Evolutionary conservation across 1,140 invertebrate genomes (phyloP).

Genomic region (Nymphalis io): DNA sequence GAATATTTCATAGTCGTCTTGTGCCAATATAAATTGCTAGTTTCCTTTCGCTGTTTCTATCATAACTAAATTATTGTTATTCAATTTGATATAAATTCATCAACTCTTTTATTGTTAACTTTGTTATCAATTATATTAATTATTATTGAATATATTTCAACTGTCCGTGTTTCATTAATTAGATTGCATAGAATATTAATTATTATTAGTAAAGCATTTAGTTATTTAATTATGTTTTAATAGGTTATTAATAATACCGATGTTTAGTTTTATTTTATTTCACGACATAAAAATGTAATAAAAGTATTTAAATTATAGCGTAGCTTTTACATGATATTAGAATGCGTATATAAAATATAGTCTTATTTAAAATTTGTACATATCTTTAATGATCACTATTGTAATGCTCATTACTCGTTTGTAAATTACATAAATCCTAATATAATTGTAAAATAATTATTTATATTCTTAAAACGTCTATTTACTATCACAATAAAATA

Average conservation of each 20-base stretch:
- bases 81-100: neutral
- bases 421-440: conserved; percentile 54
- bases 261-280: neutral
- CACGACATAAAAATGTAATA: neutral
- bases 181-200: neutral
- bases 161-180: neutral
- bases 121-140: neutral
- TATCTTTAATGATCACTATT: conserved; percentile 62
- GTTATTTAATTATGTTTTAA: neutral
- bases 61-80: neutral
- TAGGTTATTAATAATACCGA: neutral
- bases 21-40: conserved; percentile 60
- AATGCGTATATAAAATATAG: conserved; percentile 41
- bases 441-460: conserved; percentile 67
- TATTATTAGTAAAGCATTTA: neutral
- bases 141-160: too few species aligned
- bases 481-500: conserved; percentile 76
- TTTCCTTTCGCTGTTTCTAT: conserved; percentile 31
- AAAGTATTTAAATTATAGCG: conserved; percentile 11
- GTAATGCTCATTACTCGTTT: conserved; percentile 69
- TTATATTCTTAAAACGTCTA: conserved; percentile 70
- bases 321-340: conserved; percentile 57
- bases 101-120: neutral
- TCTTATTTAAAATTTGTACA: conserved; percentile 57
- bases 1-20: conserved; percentile 47